Percentiles rank a stretch among this genome's conserved stretches.
Evolutionary conservation across 2,113 vertebrate genomes (phyloP).

Genomic region (Corythoichthys haematopterus): DNA sequence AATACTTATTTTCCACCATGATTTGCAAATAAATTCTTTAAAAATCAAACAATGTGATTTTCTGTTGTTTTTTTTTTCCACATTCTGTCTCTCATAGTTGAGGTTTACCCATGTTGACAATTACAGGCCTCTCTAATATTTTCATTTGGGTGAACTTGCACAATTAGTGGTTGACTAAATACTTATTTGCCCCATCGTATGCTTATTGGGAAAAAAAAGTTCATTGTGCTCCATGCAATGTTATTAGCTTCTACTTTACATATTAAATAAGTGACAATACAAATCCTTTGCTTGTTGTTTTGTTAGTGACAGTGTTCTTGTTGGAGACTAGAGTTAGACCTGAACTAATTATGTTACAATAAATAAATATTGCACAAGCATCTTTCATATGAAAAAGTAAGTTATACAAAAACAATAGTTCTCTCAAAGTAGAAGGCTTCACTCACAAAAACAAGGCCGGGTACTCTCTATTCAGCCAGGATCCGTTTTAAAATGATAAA

Average conservation of each 20-base stretch:
- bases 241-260: conserved; percentile 52
- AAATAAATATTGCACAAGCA: background rate
- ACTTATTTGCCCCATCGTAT: background rate
- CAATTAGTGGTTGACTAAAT: too few species aligned
- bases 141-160: too few species aligned
- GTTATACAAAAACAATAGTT: conserved; percentile 15
- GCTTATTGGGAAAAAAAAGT: conserved; percentile 44
- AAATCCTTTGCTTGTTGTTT: conserved; percentile 22
- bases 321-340: background rate
- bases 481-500: background rate
- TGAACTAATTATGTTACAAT: background rate
- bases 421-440: conserved; percentile 3
- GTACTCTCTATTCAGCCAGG: background rate
- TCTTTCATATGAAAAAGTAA: conserved; percentile 3
- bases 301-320: conserved; percentile 26
- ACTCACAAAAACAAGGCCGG: conserved; percentile 6
- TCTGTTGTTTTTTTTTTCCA: too few species aligned
- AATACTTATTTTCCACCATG: too few species aligned
- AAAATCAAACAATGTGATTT: too few species aligned
- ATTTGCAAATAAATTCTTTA: too few species aligned
- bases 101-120: too few species aligned
- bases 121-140: too few species aligned
- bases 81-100: too few species aligned
- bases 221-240: conserved; percentile 30
- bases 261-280: conserved; percentile 51